Evolutionary conservation across 2,113 vertebrate genomes (phyloP), one percentile per base, ranked within the genome.

Genomic region (Takifugu bimaculatus): DNA sequence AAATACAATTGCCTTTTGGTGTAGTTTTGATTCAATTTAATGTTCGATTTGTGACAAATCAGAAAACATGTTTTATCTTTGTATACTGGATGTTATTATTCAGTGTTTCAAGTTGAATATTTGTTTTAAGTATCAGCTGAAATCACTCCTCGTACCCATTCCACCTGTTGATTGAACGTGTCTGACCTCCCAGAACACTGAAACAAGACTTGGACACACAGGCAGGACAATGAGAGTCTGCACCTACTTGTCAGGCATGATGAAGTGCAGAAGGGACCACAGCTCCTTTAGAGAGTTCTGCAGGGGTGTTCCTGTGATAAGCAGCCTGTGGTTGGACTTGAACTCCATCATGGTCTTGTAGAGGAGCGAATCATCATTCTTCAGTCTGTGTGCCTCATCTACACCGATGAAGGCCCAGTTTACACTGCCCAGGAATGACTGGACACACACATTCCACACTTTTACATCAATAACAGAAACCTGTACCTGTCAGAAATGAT

Each of bases 261-360:
- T 99, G 93, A 99, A 99, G 83, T 95, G 97, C 56, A 99, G 85
- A 63, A 99, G 87, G 62, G 97, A 99, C 97, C 97, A 99, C 25
- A 99, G 94, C 66, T 99, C 97, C 85, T 98, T 99, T 28, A 99
- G 93, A 2, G 97, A 99, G 81, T 99, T 99, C 87, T 99, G 97
- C 55, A 99, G 86, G 45, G 97, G 97, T 0, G 97, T 99, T 85
- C 97, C 96, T 63, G 97, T 99, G 87, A 99, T 98, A 52, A 99
- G 93, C 52, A 99, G 97, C 68, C 97, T 90, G 85, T 98, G 95
- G 53, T 96, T 98, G 65, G 96, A 98, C 77, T 95, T 97, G 72
- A 99, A 99, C 50, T 99, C 96, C 32, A 98, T 98, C 91, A 99
- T 93, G 39, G 97, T 96, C 84, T 99, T 99, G 80, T 99, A 99